Evolutionary conservation across 2,113 vertebrate species (phyloP), one percentile per base, ranked within the genome.

Genomic region (Sinocyclocheilus rhinocerous): DNA sequence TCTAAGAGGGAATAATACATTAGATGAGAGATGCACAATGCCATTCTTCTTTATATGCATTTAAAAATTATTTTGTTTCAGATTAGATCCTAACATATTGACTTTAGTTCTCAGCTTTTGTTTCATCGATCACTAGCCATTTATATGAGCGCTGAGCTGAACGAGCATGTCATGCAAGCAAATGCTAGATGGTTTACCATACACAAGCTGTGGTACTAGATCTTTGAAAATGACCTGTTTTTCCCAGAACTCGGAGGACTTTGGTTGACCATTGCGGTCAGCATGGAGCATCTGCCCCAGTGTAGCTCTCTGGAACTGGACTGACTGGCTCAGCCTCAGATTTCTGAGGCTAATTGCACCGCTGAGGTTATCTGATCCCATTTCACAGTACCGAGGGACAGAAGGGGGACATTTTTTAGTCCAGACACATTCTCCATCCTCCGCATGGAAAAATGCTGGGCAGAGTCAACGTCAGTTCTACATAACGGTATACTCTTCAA

Each of bases 261-360:
- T 72, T 87, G 85, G 87, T 90, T 84, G 91, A 88, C 86, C 87
- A 87, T 73, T 83, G 89, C 77, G 86, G 77, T 87, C 69, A 86
- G 55, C 75, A 50, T 45, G 77, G 50, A 65, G 79, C 84, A 84
- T 65, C 33, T 75, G 69, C 82, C 72, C 81, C 65, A 72, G 48
- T 59, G 76, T 78, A 67, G 61, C 24, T 59, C 36, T 76, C 80
- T 76, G 55, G 69, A 70, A 73, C 82, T 76, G 85, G 70, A 39
- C 73, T 69, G 72, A 84, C 86, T 78, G 85, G 88, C 83, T 69
- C 59, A 78, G 83, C 87, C 26, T 91, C 84, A 85, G 84, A 90
- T 91, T 91, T 90, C 87, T 84, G 33, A 45, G 84, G 86, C 89
- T 89, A 90, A 91, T 91, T 92, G 89, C 89, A 85, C 88, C 83